phyloP scores from a whole-genome alignment of 1,140 invertebrate genomes.

The Drosophila cardini region DNA sequence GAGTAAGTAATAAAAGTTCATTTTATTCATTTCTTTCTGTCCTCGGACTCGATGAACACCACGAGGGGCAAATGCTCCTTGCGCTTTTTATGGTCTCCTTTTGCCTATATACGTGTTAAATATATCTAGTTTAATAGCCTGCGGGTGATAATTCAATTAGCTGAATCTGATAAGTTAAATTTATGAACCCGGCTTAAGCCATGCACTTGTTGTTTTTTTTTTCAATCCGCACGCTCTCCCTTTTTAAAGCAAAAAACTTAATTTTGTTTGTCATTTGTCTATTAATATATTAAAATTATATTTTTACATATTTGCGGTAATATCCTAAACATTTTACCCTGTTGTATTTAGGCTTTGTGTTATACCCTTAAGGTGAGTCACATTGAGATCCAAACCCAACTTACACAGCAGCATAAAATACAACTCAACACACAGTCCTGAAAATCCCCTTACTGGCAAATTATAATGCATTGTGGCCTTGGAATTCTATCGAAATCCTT shows the following conservation, averaged over 20 bases:
- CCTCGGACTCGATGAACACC: conserved; percentile 11
- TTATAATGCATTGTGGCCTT: conserved; percentile 50
- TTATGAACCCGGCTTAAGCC: conserved; percentile 42
- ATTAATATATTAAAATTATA: neutral
- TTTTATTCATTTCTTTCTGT: conserved; percentile 60
- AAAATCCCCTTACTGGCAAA: conserved; percentile 19
- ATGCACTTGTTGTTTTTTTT: conserved; percentile 17
- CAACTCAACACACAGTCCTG: conserved; percentile 9
- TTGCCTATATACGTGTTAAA: neutral
- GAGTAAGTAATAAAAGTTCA: conserved; percentile 59
- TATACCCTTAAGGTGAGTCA: conserved; percentile 28
- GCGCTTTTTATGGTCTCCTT: conserved; percentile 23
- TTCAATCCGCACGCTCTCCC: neutral
- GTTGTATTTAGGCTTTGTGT: conserved; percentile 25
- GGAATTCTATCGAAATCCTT: conserved; percentile 55
- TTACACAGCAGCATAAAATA: neutral
- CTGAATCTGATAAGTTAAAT: conserved; percentile 53
- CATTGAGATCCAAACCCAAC: conserved; percentile 18
- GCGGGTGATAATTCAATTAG: conserved; percentile 69
- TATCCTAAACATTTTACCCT: neutral
- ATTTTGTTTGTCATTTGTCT: neutral
- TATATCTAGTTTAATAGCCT: conserved; percentile 43
- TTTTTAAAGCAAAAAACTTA: neutral
- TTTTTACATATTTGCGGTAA: conserved; percentile 22
- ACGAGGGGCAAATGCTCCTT: conserved; percentile 13